phyloP scores from a whole-genome alignment of 2,113 vertebrate species.

The Leptodactylus fuscus region DNA sequence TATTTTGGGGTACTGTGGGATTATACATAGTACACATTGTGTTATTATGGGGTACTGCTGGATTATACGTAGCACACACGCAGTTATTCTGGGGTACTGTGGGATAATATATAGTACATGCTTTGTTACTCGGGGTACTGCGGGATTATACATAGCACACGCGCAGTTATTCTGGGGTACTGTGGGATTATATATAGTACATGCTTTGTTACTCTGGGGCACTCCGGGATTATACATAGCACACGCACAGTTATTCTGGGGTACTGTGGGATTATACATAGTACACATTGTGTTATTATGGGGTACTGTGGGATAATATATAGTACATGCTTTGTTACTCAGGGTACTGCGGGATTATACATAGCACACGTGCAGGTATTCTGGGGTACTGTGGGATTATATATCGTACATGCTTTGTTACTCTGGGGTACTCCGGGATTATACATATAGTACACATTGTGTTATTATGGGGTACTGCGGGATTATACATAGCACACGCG shows the following conservation, averaged over 20 bases:
- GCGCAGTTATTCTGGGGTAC: not conserved
- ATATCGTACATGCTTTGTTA: not conserved
- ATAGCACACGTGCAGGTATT: not conserved
- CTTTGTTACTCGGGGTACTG: not conserved
- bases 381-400: not conserved
- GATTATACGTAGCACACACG: not conserved
- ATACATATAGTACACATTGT: not conserved
- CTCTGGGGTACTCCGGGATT: not conserved
- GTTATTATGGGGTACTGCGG: not conserved
- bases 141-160: not conserved
- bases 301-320: not conserved
- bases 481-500: not conserved
- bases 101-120: not conserved
- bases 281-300: not conserved
- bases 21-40: not conserved
- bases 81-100: not conserved
- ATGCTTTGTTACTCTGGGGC: not conserved
- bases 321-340: not conserved
- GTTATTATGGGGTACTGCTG: not conserved
- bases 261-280: not conserved
- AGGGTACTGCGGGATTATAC: not conserved
- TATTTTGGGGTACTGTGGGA: not conserved
- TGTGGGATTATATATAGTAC: not conserved
- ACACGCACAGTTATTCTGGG: not conserved
- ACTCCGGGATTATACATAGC: not conserved